Evolutionary conservation across 2,797 vertebrate species (phyloP).

Genomic region (Diplodus sargus): DNA sequence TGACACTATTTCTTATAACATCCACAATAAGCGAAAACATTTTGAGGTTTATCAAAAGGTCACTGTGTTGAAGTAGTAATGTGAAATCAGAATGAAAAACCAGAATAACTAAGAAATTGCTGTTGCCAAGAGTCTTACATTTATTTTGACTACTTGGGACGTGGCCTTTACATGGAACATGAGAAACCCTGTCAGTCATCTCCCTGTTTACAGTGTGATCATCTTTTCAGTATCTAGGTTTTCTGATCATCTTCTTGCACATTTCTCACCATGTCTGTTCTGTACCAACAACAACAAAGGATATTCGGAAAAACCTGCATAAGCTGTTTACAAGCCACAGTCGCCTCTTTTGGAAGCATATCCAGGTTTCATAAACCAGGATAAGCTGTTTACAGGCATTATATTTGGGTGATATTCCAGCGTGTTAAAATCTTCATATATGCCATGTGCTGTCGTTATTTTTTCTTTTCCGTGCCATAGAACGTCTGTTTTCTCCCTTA

Average conservation of each 20-base stretch:
- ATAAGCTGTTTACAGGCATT: neutral
- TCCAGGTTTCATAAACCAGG: neutral
- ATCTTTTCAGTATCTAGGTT: too few species aligned
- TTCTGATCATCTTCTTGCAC: neutral
- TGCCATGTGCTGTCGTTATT: neutral
- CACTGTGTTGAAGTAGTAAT: too few species aligned
- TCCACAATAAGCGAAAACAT: too few species aligned
- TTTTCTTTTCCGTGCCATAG: constrained; percentile 10
- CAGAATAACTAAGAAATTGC: too few species aligned
- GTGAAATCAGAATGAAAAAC: too few species aligned
- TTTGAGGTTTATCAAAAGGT: too few species aligned
- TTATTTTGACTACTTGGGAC: too few species aligned
- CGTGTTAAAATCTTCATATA: constrained; percentile 12
- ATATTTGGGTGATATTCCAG: constrained; percentile 4
- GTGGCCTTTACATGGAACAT: too few species aligned
- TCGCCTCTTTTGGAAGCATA: neutral
- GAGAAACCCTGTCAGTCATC: too few species aligned
- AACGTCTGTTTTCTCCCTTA: constrained; percentile 4
- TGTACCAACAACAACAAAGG: neutral
- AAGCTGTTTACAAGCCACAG: neutral
- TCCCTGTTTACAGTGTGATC: too few species aligned
- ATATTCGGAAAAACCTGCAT: neutral
- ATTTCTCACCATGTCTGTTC: neutral
- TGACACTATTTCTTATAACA: too few species aligned
- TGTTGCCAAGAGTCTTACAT: too few species aligned